Evolutionary conservation across 2,797 vertebrate species (phyloP).

Genomic region (Notolabrus celidotus): DNA sequence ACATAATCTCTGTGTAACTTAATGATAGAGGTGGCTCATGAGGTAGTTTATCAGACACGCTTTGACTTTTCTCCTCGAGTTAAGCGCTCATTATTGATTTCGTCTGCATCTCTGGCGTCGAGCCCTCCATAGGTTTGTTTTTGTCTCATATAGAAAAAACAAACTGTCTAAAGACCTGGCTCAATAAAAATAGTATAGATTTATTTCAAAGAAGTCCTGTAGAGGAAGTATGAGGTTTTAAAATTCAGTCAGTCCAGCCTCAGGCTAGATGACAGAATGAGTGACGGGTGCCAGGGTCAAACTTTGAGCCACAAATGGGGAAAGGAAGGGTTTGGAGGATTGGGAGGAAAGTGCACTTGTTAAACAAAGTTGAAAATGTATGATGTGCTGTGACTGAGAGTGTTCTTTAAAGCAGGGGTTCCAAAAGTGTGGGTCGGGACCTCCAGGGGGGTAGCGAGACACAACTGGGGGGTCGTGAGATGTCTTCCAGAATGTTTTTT

Average conservation of each 20-base stretch:
- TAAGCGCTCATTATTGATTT: constrained; percentile 6
- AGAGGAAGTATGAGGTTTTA: constrained; percentile 7
- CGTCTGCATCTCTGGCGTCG: neutral
- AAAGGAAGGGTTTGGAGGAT: neutral
- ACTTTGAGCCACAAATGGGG: constrained; percentile 4
- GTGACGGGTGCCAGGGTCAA: constrained; percentile 37
- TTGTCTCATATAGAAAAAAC: constrained; percentile 9
- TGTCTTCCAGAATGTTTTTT: no score
- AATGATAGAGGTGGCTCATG: neutral
- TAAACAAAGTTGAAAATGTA: no score
- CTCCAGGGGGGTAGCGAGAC: no score
- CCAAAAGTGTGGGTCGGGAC: no score
- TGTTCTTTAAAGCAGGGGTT: no score
- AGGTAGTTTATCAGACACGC: constrained; percentile 3
- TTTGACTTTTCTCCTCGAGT: neutral
- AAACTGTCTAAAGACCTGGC: neutral
- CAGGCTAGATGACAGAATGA: constrained; percentile 23
- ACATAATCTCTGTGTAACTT: neutral
- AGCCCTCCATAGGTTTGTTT: neutral
- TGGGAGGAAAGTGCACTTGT: no score
- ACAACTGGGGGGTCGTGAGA: no score
- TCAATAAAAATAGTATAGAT: neutral
- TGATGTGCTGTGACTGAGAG: no score
- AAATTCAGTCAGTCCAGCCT: neutral
- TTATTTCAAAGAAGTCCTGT: neutral